Evolutionary conservation across 1,140 invertebrate genomes (phyloP).

Genomic region (Hyles vespertilio): DNA sequence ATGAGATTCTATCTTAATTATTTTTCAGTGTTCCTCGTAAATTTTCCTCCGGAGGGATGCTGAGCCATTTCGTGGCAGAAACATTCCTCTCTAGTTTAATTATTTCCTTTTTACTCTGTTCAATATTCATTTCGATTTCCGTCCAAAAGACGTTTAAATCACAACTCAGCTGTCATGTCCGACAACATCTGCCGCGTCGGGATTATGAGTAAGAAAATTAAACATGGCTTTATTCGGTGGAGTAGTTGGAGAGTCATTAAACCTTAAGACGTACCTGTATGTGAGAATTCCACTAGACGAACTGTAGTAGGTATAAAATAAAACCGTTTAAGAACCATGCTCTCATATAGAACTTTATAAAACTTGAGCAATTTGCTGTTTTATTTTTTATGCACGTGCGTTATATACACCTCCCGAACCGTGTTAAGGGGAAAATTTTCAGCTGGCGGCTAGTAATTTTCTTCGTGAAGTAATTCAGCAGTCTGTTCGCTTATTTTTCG

Average conservation of each 20-base stretch:
- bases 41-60: conserved; percentile 30
- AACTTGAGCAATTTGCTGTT: too few relatives aligned
- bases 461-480: conserved; percentile 3
- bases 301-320: background rate
- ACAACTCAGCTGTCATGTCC: conserved; percentile 63
- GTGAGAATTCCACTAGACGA: background rate
- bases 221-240: too few relatives aligned
- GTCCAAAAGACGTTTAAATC: conserved; percentile 63
- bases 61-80: conserved; percentile 42
- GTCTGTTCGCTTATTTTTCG: background rate
- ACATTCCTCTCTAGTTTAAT: conserved; percentile 55
- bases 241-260: too few relatives aligned
- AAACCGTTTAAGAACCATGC: too few relatives aligned
- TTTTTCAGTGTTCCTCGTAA: conserved; percentile 41
- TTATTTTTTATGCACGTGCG: too few relatives aligned
- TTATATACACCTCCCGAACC: too few relatives aligned
- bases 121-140: conserved; percentile 65
- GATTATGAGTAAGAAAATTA: conserved; percentile 52
- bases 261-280: background rate
- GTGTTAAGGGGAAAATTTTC: background rate
- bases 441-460: background rate
- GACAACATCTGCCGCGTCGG: conserved; percentile 64
- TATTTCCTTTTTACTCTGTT: conserved; percentile 55
- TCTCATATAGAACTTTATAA: too few relatives aligned
- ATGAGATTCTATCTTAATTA: conserved; percentile 52